phyloP scores from a whole-genome alignment of 1,140 invertebrate genomes.

The Choristoneura fumiferana region DNA sequence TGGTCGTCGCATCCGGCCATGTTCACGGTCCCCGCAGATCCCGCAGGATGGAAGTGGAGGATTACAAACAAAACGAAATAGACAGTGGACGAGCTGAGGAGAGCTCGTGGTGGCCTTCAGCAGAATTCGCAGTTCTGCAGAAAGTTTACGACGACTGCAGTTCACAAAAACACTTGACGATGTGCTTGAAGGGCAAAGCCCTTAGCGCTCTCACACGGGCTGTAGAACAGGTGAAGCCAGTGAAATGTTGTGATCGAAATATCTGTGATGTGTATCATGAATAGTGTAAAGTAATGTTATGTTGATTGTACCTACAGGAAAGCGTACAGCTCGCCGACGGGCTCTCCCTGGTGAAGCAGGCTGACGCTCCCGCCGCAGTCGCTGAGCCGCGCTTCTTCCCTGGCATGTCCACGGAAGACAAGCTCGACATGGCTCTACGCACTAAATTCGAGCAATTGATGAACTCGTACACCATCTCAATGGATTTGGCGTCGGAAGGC shows the following conservation, averaged over 20 bases:
- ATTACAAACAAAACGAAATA: constrained; percentile 66
- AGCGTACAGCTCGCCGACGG: constrained; percentile 80
- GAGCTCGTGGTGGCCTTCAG: constrained; percentile 72
- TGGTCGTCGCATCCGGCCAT: constrained; percentile 56
- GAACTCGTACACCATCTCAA: constrained; percentile 69
- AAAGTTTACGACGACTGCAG: constrained; percentile 81
- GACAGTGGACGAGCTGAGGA: constrained; percentile 74
- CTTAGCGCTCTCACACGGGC: constrained; percentile 77
- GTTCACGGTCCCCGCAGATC: constrained; percentile 66
- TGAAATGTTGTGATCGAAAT: constrained; percentile 32
- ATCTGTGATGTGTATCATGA: constrained; percentile 26
- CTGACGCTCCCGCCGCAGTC: constrained; percentile 65
- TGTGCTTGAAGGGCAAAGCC: constrained; percentile 80
- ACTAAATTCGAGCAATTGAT: constrained; percentile 73
- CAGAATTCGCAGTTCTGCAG: constrained; percentile 76
- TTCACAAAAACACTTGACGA: constrained; percentile 78
- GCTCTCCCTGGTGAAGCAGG: constrained; percentile 78
- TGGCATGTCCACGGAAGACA: constrained; percentile 73
- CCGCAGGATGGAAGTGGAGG: constrained; percentile 63
- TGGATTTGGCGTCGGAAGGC: constrained; percentile 73
- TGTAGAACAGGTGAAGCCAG: constrained; percentile 73
- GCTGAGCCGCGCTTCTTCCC: constrained; percentile 72
- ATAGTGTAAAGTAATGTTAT: constrained; percentile 40
- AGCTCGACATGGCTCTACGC: constrained; percentile 69
- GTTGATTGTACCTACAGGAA: constrained; percentile 70